Evolutionary conservation across 2,797 vertebrate genomes (phyloP), one percentile per base, ranked within the genome.

Genomic region (Rhyacichthys aspro): DNA sequence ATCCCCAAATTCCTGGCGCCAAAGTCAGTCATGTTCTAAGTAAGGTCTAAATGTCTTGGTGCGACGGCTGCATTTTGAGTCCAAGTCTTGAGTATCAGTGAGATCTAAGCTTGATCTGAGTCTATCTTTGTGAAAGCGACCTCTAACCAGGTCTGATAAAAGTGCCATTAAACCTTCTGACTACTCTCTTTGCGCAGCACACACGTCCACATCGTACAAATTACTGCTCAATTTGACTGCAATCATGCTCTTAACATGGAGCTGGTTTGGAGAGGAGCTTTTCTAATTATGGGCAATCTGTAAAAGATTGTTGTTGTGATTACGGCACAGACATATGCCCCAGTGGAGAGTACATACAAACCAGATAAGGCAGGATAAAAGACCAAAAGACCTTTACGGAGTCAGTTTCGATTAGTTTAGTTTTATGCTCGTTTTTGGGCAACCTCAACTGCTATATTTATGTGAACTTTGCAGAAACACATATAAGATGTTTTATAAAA

Each of bases 161-260:
- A 86, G 77, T 85, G 83, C 80, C 72, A 89, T 88, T 86, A 88
- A 88, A 87, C 70, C 83, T 78, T 82, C 79, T 74, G 76, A 88
- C 74, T 80, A 88, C 75, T 83, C 82, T 78, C 83, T 72, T 88
- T 84, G 69, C 77, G 66, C 74, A 65, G 76, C 65, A 71, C 72
- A 81, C 85, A 69, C 83, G 82, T 86, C 80, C 66, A 83, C 86
- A 90, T 90, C 79, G 74, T 84, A 86, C 89, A 91, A 90, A 91
- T 90, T 90, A 90, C 88, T 83, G 86, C 88, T 86, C 86, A 88
- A 89, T 90, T 89, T 89, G 84, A 81, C 87, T 88, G 87, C 90
- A 89, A 90, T 91, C 90, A 90, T 88, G 87, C 86, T 87, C 88
- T 90, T 89, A 91, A 90, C 87, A 89, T 89, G 78, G 85, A 89